Evolutionary conservation across 2,113 vertebrate species (phyloP), one percentile per base, ranked within the genome.

Genomic region (Trematomus loennbergii): DNA sequence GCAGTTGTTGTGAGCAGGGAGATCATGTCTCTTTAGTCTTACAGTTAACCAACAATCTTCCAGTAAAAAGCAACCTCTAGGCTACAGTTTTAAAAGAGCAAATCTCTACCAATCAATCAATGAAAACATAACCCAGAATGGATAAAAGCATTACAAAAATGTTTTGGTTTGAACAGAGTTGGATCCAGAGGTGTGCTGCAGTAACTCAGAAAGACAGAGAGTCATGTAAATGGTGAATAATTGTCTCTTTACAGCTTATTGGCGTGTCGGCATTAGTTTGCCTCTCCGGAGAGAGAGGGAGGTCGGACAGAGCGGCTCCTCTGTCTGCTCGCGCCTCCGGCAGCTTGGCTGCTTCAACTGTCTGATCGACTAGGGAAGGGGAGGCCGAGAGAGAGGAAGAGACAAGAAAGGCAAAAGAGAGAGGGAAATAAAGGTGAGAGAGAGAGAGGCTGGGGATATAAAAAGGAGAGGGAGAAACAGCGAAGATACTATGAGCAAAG

Each of bases 221-320:
- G 85, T 83, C 79, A 90, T 88, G 85, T 84, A 88, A 91, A 92
- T 88, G 82, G 81, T 90, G 89, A 92, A 90, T 92, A 91, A 92
- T 89, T 90, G 81, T 90, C 82, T 92, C 74, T 59, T 83, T 76
- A 78, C 79, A 88, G 78, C 77, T 88, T 89, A 90, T 88, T 92
- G 84, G 81, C 58, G 72, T 88, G 88, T 88, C 85, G 53, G 80
- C 89, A 83, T 84, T 83, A 84, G 85, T 91, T 93, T 91, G 65
- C 74, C 64, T 90, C 90, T 91, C 89, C 45, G 15, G 83, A 85
- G 83, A 88, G 84, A 84, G 86, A 86, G 87, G 50, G 82, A 88
- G 90, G 88, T 89, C 74, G 76, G 90, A 91, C 84, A 86, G 89
- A 89, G 87, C 72, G 54, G 84, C 84, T 89, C 79, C 87, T 89